Base-by-base conservation (phyloP, 1,140 invertebrate genomes). In the Scaptomyza graminum region DNA sequence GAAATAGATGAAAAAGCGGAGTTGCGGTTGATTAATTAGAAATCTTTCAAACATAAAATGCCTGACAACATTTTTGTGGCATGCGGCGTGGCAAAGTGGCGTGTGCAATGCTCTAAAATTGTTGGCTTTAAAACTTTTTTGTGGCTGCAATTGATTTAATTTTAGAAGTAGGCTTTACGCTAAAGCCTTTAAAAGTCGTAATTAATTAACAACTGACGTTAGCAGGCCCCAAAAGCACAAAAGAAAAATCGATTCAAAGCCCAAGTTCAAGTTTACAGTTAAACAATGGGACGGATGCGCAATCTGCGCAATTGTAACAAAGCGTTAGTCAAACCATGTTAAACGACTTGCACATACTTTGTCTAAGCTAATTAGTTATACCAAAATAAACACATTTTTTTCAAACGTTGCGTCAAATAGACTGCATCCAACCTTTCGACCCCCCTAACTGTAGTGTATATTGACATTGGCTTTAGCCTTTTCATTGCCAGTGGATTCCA, bases 1-100 rank as follows among this genome's bases (percentile, higher is more conserved):
- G 62, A 79, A 67, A 72, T 59, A 47, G 16, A 5, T 59, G 69
- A 41, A 65, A 25, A 28, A 61, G 55, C 50, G 49, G 18, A 61
- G 44, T 64, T 70, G 66, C 41, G 50, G 55, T 71, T 66, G 61
- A 57, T 65, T 71, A 73, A 64, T 64, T 51, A 66, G 49, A 66
- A 51, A 65, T 66, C 50, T 72, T 65, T 15, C 13, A 22, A 39
- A 12, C 39, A 8, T 16, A 61, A 65, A 66, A 47, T 37, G 54
- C 13, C 39, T 22, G 47, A 28, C 31, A 34, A 59, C 60, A 13
- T 46, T 25, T 49, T 15, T n/a, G 11, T 34, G 28, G 15, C 18
- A 46, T 37, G 3, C 31, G 7, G 1, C n/a, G 25, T 52, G 28
- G 43, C 25, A 47, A 54, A 54, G 37, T 31, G 28, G 18, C 37